Percentiles rank a stretch among this genome's conserved stretches.
These are phyloP conservation scores for Microtus montanus DNA, from an alignment of 2,113 vertebrate genomes.

Conservation along the genomic window DNA sequence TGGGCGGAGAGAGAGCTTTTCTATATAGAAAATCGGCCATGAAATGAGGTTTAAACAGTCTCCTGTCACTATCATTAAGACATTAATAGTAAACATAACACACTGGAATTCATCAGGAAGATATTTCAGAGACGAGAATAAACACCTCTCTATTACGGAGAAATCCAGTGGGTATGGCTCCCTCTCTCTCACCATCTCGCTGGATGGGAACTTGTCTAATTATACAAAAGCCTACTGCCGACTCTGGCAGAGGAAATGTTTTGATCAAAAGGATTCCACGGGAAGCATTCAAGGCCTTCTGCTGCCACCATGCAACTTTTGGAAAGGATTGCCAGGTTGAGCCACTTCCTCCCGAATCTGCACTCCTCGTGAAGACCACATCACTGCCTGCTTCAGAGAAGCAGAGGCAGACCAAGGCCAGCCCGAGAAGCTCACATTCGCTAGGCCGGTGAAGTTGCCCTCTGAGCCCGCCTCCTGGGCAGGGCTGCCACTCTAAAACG, in stretches of 20 bases:
- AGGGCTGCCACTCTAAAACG: not conserved
- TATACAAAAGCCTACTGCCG: conserved; percentile 48
- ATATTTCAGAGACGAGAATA: conserved; percentile 59
- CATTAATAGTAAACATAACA: conserved; percentile 72
- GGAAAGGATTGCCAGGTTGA: conserved; percentile 3
- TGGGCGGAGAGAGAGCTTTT: conserved; percentile 64
- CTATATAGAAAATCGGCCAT: conserved; percentile 60
- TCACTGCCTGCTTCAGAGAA: conserved; percentile 16
- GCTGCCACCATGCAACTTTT: conserved; percentile 25
- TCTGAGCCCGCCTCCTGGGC: not conserved
- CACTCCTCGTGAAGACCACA: conserved; percentile 21
- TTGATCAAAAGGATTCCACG: conserved; percentile 36
- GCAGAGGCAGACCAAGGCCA: conserved; percentile 27
- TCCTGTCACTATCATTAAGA: conserved; percentile 64
- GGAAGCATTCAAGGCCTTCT: conserved; percentile 50
- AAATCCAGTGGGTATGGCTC: not conserved
- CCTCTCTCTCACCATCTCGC: not conserved
- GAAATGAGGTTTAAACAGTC: conserved; percentile 69
- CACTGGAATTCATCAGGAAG: conserved; percentile 59
- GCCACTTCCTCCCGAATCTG: conserved; percentile 37
- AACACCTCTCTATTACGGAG: conserved; percentile 1
- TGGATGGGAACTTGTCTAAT: conserved; percentile 54
- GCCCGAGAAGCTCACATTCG: not conserved
- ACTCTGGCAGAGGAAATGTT: conserved; percentile 58
- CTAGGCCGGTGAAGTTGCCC: not conserved